These are phyloP conservation scores for Geotria australis DNA, from an alignment of 2,797 vertebrate genomes.

Conservation along the genomic window DNA sequence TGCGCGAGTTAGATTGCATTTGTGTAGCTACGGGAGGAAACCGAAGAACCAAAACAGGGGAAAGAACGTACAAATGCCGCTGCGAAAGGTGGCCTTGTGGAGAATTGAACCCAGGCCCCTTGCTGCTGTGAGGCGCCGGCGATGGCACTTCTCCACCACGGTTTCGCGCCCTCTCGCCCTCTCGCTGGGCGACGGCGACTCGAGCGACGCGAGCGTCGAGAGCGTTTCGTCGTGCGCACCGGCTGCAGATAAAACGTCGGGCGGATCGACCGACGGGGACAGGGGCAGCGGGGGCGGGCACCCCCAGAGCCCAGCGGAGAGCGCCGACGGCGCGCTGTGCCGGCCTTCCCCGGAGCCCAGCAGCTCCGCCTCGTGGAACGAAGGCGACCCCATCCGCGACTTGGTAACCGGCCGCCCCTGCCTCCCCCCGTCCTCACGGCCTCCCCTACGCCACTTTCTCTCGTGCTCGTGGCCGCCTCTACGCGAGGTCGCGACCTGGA, in stretches of 20 bases:
- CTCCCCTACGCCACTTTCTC: too few relatives aligned
- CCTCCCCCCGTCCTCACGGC: not conserved
- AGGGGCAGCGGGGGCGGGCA: too few relatives aligned
- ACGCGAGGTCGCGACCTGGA: not conserved
- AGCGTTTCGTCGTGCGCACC: not conserved
- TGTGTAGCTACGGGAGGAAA: too few relatives aligned
- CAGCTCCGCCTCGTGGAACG: slow-evolving; percentile 43
- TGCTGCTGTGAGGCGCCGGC: too few relatives aligned
- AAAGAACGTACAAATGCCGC: too few relatives aligned
- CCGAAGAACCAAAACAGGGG: too few relatives aligned
- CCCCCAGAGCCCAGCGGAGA: slow-evolving; percentile 15
- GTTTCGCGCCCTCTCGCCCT: slow-evolving; percentile 10
- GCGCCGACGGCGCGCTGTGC: slow-evolving; percentile 12
- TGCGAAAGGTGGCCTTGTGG: too few relatives aligned
- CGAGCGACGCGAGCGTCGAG: not conserved
- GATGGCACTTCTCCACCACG: too few relatives aligned
- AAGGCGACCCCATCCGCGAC: slow-evolving; percentile 26
- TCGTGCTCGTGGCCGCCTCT: not conserved
- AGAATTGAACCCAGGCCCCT: too few relatives aligned
- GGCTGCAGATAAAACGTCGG: not conserved
- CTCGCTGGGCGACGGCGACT: slow-evolving; percentile 1
- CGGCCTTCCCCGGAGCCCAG: slow-evolving; percentile 32
- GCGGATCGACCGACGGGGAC: not conserved
- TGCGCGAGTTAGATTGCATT: too few relatives aligned
- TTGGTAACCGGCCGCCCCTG: slow-evolving; percentile 15